These are phyloP conservation scores for Nothoprocta pentlandii DNA, from an alignment of 2,113 vertebrate genomes.

Conservation along the genomic window DNA sequence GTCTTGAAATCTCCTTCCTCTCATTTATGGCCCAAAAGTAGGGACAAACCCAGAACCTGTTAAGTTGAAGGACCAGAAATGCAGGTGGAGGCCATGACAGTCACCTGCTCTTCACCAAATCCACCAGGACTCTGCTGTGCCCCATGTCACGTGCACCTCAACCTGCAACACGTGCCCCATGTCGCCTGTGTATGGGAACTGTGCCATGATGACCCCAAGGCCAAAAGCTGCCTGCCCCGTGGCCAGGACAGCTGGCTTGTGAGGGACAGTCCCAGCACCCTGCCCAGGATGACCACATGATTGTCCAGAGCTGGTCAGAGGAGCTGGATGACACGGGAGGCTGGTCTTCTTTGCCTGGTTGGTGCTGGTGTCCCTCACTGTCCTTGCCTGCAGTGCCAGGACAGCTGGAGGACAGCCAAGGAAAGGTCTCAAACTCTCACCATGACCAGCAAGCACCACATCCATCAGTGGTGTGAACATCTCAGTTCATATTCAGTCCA, in stretches of 20 bases:
- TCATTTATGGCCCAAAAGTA: neutral
- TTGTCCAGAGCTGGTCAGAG: neutral
- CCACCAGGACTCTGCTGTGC: neutral
- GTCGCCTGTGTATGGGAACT: rapidly evolving
- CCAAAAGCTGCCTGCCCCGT: neutral
- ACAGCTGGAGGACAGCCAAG: neutral
- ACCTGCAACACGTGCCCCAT: neutral
- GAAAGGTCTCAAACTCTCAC: neutral
- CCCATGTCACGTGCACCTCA: neutral
- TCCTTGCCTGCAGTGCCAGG: neutral
- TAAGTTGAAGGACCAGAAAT: neutral
- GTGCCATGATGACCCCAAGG: neutral
- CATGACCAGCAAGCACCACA: neutral
- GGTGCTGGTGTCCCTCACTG: neutral
- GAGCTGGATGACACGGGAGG: neutral
- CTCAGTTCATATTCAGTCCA: too few species aligned
- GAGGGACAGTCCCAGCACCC: neutral
- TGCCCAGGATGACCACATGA: neutral
- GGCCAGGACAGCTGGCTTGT: neutral
- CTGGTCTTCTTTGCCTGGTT: too few species aligned
- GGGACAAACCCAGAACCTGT: neutral
- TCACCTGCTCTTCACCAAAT: rapidly evolving
- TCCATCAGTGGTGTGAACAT: neutral
- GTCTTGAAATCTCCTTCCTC: neutral
- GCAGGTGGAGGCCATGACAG: neutral